Evolutionary conservation across 2,888 invertebrate genomes (phyloP).

Genomic region (Mechanitis messenoides): DNA sequence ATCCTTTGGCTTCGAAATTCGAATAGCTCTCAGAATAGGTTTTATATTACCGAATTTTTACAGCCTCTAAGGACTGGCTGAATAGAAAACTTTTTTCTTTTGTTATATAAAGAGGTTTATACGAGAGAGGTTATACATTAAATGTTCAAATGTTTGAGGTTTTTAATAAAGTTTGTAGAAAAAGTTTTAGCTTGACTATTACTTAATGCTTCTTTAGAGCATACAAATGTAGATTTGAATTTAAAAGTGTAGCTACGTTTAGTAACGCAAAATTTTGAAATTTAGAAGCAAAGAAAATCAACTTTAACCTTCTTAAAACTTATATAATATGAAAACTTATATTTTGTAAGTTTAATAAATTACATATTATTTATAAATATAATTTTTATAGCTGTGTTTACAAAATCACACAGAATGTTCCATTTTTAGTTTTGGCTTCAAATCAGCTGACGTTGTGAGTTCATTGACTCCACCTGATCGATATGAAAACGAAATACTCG

Average conservation of each 20-base stretch:
- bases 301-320: no score
- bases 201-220: no score
- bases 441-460: constrained; percentile 31
- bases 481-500: constrained; percentile 3
- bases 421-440: constrained; percentile 38
- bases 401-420: constrained; percentile 18
- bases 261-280: no score
- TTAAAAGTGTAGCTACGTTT: no score
- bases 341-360: background rate
- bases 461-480: constrained; percentile 18
- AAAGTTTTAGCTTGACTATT: background rate
- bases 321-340: no score
- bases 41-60: constrained; percentile 26
- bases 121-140: background rate
- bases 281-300: no score
- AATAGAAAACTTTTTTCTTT: constrained; percentile 6
- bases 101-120: background rate
- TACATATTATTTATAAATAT: constrained; percentile 2
- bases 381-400: constrained; percentile 34
- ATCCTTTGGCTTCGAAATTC: constrained; percentile 33
- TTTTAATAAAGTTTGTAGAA: background rate
- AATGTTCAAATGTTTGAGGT: background rate
- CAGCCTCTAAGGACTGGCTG: constrained; percentile 15
- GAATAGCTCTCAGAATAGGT: constrained; percentile 37
- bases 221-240: no score